Conservation (phyloP, 2,113 vertebrate genomes). For the Dascyllus trimaculatus region DNA sequence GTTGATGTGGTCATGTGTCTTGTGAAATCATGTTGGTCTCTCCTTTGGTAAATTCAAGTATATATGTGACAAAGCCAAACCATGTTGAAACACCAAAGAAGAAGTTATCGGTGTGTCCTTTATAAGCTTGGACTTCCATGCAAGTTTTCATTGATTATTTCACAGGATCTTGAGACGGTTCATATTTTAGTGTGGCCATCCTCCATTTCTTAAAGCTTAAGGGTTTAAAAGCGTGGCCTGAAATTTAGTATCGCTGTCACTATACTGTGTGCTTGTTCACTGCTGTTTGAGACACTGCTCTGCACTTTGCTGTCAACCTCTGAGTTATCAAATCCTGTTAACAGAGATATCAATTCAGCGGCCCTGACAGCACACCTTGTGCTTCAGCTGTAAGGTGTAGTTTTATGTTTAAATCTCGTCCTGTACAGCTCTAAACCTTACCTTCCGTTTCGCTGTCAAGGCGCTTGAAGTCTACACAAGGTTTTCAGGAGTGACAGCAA, state of each 20-base stretch:
- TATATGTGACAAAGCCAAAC: too few species aligned
- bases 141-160: too few species aligned
- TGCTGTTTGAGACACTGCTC: neutral
- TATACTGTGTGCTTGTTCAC: neutral
- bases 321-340: slow-evolving; percentile 21
- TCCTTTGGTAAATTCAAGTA: too few species aligned
- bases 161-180: too few species aligned
- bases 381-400: neutral
- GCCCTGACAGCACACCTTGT: neutral
- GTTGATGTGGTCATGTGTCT: neutral
- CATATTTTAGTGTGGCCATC: too few species aligned
- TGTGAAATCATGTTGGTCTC: too few species aligned
- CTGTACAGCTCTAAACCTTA: neutral
- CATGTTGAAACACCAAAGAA: too few species aligned
- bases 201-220: too few species aligned
- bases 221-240: too few species aligned
- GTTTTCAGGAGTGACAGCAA: neutral
- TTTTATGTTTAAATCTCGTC: neutral
- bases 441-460: neutral
- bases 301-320: slow-evolving; percentile 5
- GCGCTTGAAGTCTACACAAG: neutral
- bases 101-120: too few species aligned
- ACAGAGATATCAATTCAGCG: slow-evolving; percentile 3
- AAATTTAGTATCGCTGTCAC: neutral
- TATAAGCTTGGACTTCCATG: too few species aligned